These are phyloP conservation scores for Melanotaenia duboulayi DNA, from an alignment of 2,113 vertebrate species.

Conservation along the genomic window DNA sequence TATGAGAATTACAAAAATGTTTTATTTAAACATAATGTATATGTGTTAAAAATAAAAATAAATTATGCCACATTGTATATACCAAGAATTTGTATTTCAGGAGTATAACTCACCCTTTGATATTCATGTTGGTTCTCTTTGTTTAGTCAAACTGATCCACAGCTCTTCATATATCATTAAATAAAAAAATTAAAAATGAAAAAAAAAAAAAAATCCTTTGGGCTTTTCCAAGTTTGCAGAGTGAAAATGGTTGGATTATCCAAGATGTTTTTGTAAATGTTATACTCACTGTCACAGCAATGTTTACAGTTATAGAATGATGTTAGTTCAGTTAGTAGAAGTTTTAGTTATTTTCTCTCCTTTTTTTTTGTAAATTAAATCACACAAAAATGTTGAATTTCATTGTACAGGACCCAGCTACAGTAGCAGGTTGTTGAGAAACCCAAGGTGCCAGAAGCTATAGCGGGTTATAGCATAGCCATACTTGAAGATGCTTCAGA, in stretches of 20 bases:
- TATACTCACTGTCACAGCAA: conserved; percentile 59
- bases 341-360: conserved; percentile 57
- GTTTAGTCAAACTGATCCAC: conserved; percentile 60
- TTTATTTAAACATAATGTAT: conserved; percentile 83
- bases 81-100: conserved; percentile 76
- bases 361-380: conserved; percentile 70
- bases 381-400: conserved; percentile 77
- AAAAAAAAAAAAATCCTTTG: conserved; percentile 7
- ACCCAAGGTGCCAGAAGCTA: conserved; percentile 81
- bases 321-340: conserved; percentile 78
- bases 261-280: conserved; percentile 69
- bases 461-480: conserved; percentile 91
- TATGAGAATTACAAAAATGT: conserved; percentile 70
- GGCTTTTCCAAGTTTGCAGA: conserved; percentile 43
- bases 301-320: conserved; percentile 75
- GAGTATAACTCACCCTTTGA: conserved; percentile 70
- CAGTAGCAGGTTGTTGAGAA: conserved; percentile 83
- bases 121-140: conserved; percentile 64
- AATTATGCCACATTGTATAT: conserved; percentile 81
- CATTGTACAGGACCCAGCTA: conserved; percentile 89
- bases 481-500: conserved; percentile 96
- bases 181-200: no score
- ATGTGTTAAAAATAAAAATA: conserved; percentile 75
- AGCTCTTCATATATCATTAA: conserved; percentile 39
- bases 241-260: conserved; percentile 53